These are phyloP conservation scores for Daubentonia madagascariensis DNA, from an alignment of 2,113 vertebrate genomes.

Conservation along the genomic window DNA sequence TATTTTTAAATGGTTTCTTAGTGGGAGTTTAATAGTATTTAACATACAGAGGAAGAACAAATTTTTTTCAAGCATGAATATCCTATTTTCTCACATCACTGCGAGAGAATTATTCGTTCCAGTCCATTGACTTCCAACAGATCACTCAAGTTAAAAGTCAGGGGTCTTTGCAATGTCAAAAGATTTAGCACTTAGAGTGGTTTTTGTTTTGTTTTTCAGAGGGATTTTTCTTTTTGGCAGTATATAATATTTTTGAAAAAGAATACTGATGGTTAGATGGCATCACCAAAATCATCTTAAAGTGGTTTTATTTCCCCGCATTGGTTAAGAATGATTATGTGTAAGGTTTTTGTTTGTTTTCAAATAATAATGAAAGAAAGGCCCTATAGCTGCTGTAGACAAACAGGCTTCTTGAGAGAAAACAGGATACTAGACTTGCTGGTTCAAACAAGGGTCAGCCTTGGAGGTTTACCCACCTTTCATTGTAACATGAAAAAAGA, in stretches of 20 bases:
- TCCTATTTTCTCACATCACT: conserved; percentile 77
- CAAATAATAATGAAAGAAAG: conserved; percentile 38
- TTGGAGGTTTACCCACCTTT: background rate
- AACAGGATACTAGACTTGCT: conserved; percentile 37
- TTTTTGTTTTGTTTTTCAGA: conserved; percentile 56
- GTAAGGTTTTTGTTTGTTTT: conserved; percentile 33
- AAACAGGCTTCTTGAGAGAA: conserved; percentile 46
- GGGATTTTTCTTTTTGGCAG: background rate
- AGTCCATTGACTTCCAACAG: conserved; percentile 75
- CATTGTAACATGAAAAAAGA: background rate
- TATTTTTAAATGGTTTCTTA: conserved; percentile 71
- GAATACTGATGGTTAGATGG: background rate
- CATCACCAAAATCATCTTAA: conserved; percentile 9
- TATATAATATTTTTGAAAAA: background rate
- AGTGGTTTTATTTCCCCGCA: background rate
- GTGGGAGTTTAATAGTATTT: conserved; percentile 75
- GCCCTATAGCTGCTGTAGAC: background rate
- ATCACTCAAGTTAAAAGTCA: conserved; percentile 83
- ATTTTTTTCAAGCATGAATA: conserved; percentile 77
- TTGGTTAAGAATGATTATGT: conserved; percentile 53
- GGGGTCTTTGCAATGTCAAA: conserved; percentile 70
- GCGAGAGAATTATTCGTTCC: conserved; percentile 78
- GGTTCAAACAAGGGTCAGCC: conserved; percentile 51
- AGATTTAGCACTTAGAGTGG: conserved; percentile 58
- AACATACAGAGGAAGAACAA: conserved; percentile 65